Conservation (phyloP, 2,113 vertebrate species). For the Prolemur simus region DNA sequence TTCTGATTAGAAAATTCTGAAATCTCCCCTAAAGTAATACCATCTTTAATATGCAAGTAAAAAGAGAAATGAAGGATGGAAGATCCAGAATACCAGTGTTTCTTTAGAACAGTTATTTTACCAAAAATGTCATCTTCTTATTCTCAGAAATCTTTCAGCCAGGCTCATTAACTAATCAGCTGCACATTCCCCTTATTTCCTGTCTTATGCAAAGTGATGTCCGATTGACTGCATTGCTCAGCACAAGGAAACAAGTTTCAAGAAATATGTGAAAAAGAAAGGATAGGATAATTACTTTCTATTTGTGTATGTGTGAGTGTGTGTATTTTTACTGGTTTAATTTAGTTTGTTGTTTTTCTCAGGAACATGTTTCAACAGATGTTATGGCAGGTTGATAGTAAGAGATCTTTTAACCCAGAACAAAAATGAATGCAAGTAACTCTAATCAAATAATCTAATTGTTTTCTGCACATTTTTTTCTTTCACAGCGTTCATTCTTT, state of each 20-base stretch:
- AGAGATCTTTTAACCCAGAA: constrained; percentile 28
- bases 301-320: not conserved
- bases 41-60: not conserved
- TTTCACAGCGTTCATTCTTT: not conserved
- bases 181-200: not conserved
- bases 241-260: not conserved
- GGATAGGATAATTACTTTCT: not conserved
- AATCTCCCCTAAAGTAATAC: not conserved
- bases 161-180: not conserved
- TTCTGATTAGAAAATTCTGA: constrained; percentile 23
- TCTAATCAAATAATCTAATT: constrained; percentile 56
- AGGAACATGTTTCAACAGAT: not conserved
- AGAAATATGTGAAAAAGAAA: not conserved
- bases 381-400: not conserved
- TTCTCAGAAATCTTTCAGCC: not conserved
- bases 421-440: constrained; percentile 43
- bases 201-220: not conserved
- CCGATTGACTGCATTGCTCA: constrained; percentile 4
- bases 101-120: constrained; percentile 14
- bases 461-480: constrained; percentile 27
- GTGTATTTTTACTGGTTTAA: not conserved
- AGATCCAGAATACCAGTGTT: not conserved
- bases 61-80: not conserved
- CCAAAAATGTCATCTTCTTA: not conserved
- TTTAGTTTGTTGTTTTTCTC: constrained; percentile 26